These are phyloP conservation scores for Pararge aegeria DNA, from an alignment of 1,140 invertebrate genomes.

Conservation along the genomic window DNA sequence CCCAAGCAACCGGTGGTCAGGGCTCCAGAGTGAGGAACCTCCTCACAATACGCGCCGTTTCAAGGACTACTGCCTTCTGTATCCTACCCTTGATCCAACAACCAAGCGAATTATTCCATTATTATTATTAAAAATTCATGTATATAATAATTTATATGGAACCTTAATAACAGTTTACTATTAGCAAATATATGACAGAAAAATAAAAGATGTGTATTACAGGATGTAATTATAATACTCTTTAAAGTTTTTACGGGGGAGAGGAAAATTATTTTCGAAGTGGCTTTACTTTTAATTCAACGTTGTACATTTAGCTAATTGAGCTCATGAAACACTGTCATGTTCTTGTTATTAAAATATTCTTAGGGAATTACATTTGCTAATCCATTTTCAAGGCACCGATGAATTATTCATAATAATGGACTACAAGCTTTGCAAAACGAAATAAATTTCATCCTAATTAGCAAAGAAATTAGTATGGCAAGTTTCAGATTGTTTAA, in stretches of 20 bases:
- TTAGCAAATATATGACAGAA: too few species aligned
- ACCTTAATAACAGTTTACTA: too few species aligned
- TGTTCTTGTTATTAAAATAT: conserved; percentile 19
- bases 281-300: conserved; percentile 7
- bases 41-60: too few species aligned
- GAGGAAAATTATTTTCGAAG: conserved; percentile 4
- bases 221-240: background rate
- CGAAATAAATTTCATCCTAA: conserved; percentile 20
- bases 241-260: background rate
- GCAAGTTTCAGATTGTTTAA: conserved; percentile 10
- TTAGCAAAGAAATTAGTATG: conserved; percentile 14
- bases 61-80: too few species aligned
- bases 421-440: conserved; percentile 4
- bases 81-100: too few species aligned
- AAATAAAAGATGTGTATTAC: background rate
- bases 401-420: conserved; percentile 26
- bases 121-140: too few species aligned
- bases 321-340: conserved; percentile 8
- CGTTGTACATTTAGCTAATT: conserved; percentile 17
- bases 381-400: conserved; percentile 18
- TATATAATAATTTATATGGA: too few species aligned
- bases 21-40: too few species aligned
- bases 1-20: too few species aligned
- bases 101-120: too few species aligned
- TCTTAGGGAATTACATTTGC: conserved; percentile 17